These are phyloP conservation scores for Colletes gigas DNA, from an alignment of 1,140 invertebrate genomes.

Conservation along the genomic window DNA sequence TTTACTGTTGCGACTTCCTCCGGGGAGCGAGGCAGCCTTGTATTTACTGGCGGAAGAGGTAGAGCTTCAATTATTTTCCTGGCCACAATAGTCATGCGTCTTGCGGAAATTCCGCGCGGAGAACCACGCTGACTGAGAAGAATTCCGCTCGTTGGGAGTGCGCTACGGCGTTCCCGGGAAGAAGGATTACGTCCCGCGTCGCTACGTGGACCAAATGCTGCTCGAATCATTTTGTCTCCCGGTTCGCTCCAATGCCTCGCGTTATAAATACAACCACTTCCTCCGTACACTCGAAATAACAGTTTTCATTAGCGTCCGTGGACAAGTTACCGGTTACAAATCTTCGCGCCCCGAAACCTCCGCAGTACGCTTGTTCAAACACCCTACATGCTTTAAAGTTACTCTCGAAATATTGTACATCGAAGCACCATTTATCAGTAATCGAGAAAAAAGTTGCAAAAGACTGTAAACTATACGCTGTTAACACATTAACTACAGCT, in stretches of 20 bases:
- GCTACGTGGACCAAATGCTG: neutral
- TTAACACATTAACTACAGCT: no score
- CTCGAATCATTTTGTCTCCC: slow-evolving; percentile 12
- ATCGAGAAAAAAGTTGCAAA: no score
- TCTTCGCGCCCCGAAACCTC: no score
- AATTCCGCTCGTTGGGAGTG: slow-evolving; percentile 22
- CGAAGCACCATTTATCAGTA: no score
- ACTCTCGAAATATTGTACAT: no score
- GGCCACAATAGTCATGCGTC: slow-evolving; percentile 44
- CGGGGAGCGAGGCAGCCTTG: neutral
- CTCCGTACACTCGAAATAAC: neutral
- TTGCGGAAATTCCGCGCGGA: slow-evolving; percentile 30
- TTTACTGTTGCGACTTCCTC: slow-evolving; percentile 43
- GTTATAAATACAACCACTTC: neutral
- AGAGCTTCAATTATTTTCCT: slow-evolving; percentile 50
- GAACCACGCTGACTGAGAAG: slow-evolving; percentile 27
- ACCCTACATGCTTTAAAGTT: no score
- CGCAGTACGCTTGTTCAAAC: no score
- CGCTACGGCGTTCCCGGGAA: neutral
- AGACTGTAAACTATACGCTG: no score
- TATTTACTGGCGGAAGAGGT: slow-evolving; percentile 28
- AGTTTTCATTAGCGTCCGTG: neutral
- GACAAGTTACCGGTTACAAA: no score
- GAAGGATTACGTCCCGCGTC: slow-evolving; percentile 1
- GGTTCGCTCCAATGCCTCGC: no score